A percentile compares a stretch with the other conserved stretches of the same genome.
Conservation (phyloP, 2,888 invertebrate genomes). For the Corbicula japonica region DNA sequence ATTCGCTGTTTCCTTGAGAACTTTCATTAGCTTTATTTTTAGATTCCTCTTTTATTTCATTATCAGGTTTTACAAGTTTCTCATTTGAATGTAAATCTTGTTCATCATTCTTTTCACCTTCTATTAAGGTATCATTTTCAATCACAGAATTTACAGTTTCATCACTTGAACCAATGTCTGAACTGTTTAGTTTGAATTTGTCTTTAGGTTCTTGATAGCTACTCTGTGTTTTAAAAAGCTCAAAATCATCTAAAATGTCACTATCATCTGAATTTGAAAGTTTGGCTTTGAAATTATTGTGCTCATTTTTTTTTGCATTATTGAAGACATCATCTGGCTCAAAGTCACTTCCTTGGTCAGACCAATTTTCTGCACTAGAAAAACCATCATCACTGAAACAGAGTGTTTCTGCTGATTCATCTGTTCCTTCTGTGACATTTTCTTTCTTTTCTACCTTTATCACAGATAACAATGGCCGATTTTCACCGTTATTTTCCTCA, state of each 20-base stretch:
- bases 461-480: too few species aligned
- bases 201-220: neutral
- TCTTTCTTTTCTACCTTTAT: constrained; percentile 33
- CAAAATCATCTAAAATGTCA: neutral
- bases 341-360: constrained; percentile 51
- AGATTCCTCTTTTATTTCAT: neutral
- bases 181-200: too few species aligned
- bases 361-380: constrained; percentile 42
- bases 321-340: constrained; percentile 41
- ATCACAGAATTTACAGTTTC: constrained; percentile 14
- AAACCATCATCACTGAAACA: neutral
- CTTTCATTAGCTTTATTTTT: neutral
- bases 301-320: too few species aligned
- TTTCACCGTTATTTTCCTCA: neutral
- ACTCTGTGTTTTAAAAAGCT: neutral
- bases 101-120: neutral
- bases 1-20: neutral
- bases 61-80: neutral
- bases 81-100: too few species aligned
- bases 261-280: neutral
- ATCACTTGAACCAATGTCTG: constrained; percentile 34
- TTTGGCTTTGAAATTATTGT: too few species aligned
- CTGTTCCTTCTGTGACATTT: neutral
- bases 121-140: constrained; percentile 1
- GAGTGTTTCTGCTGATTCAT: too few species aligned